Base-by-base conservation (phyloP, 1,140 invertebrate species). In the Lepidurus packardi region DNA sequence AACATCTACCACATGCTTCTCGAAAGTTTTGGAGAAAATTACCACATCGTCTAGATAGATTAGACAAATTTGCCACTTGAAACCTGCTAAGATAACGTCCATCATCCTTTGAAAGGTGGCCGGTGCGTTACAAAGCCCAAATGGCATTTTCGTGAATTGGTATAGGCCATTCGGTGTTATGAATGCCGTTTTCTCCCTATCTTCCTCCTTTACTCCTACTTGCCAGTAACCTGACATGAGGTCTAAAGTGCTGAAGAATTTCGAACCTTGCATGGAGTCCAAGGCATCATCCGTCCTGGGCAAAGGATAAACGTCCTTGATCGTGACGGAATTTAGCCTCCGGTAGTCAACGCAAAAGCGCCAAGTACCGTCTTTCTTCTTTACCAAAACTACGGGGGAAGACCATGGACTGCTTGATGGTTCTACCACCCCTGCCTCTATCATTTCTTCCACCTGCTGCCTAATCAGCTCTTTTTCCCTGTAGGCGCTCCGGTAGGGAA, bases 341-440 rank as follows among this genome's bases (percentile, higher is more conserved):
- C 25, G 25, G 25, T 25, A 25, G 1, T 25, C 25, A 25, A 25
- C 25, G 25, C 25, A 25, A 25, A 25, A 25, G 25, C 25, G 25
- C 1, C 25, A 25, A 25, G 1, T 25, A 25, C 83, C 84, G 77
- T 88, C 85, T 43, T 87, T 86, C 78, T 90, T 90, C 80, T 83
- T 82, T 0, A 88, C 85, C 21, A 89, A 74, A 0, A 89, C 84
- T 0, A 87, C 80, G 0, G 86, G 88, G 0, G 84, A 84, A 10
- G 84, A 81, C 85, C 87, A 90, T 0, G 84, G 80, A 10, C 83
- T 85, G 0, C 81, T 80, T 6, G 84, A 84, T 0, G 84, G 84
- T 79, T 86, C 83, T 1, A 87, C 84, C 0, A 92, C 91, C 0
- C 81, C 83, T 4, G 81, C 77, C 8, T 80, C n/a, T 0, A 85